A percentile compares a stretch with the other conserved stretches of the same genome.
Conservation (phyloP, 2,888 invertebrate genomes). For the Zygaena filipendulae region DNA sequence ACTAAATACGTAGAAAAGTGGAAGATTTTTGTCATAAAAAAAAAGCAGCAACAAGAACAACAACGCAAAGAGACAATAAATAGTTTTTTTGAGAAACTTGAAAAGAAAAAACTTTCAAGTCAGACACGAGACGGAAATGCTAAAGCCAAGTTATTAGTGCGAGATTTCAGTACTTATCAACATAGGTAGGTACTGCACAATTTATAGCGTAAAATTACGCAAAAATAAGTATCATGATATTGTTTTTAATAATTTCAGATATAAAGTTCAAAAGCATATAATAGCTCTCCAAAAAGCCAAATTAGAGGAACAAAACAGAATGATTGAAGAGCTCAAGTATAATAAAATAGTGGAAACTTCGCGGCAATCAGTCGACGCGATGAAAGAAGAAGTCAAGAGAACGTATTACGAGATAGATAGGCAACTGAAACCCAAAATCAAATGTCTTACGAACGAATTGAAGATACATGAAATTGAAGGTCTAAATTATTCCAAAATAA, state of each 20-base stretch:
- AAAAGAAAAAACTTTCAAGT: constrained; percentile 37
- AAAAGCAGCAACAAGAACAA: constrained; percentile 25
- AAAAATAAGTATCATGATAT: not conserved
- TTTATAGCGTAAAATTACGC: too few species aligned
- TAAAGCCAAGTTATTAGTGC: constrained; percentile 32
- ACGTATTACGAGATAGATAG: constrained; percentile 66
- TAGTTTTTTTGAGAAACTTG: constrained; percentile 46
- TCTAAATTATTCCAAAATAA: constrained; percentile 14
- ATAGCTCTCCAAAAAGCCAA: constrained; percentile 78
- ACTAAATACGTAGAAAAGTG: constrained; percentile 43
- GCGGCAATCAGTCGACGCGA: constrained; percentile 63
- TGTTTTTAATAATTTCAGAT: constrained; percentile 39
- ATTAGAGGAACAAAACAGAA: constrained; percentile 75
- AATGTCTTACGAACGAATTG: constrained; percentile 57
- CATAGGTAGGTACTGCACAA: constrained; percentile 53
- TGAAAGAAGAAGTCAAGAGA: constrained; percentile 67
- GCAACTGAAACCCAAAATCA: constrained; percentile 66
- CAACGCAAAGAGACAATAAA: constrained; percentile 37
- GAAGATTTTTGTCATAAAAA: constrained; percentile 31
- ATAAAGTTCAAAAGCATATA: constrained; percentile 76
- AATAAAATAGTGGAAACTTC: constrained; percentile 75
- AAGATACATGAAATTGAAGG: constrained; percentile 54
- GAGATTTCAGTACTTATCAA: constrained; percentile 50
- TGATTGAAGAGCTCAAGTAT: constrained; percentile 79
- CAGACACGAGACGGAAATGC: constrained; percentile 23